Base-by-base conservation (phyloP, 2,797 vertebrate species). In the Oreonectes daqikongensis region DNA sequence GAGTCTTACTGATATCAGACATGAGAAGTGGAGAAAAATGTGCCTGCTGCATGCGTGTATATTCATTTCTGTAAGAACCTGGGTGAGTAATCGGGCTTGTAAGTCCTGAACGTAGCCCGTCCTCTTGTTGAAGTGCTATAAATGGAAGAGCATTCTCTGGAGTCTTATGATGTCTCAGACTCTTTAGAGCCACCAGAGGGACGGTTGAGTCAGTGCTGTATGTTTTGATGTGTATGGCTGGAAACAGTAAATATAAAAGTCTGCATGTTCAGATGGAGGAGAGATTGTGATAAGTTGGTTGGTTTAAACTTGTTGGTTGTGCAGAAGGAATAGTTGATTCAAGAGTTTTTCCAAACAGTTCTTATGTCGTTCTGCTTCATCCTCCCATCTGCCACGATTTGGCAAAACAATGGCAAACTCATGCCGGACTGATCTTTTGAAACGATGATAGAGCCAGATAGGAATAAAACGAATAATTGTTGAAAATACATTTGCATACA, bases 81-180 rank as follows among this genome's bases (percentile, higher is more conserved):
- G 44, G 50, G 75, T 77, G 30, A 69, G 30, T 63, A 46, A 59
- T 77, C 66, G 48, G 63, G 42, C 38, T 44, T 57, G 28, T 60
- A 17, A 67, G 55, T 50, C 55, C 55, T 61, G 32, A 63, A 69
- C 69, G 65, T 24, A 61, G 55, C 42, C 42, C 38, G 55, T 69
- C 20, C 35, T 63, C 66, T 44, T 40, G 57, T 61, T 69, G 28
- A 52, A 69, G 18, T 4, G 50, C 66, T 77, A 69, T 69, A 38
- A 77, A 77, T 69, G 42, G 53, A 77, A 77, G 28, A 24, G 5
- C 53, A 60, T 69, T 69, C 55, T 69, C 74, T 50, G 55, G 65
- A 69, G 74, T 40, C 26, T 76, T 69, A n/a, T 69, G 52, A 60
- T 61, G 20, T 61, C 30, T 48, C 5, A 15, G 30, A 22, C 30